Evolutionary conservation across 1,140 invertebrate genomes (phyloP), one percentile per base, ranked within the genome.

Genomic region (Drosophila suzukii): DNA sequence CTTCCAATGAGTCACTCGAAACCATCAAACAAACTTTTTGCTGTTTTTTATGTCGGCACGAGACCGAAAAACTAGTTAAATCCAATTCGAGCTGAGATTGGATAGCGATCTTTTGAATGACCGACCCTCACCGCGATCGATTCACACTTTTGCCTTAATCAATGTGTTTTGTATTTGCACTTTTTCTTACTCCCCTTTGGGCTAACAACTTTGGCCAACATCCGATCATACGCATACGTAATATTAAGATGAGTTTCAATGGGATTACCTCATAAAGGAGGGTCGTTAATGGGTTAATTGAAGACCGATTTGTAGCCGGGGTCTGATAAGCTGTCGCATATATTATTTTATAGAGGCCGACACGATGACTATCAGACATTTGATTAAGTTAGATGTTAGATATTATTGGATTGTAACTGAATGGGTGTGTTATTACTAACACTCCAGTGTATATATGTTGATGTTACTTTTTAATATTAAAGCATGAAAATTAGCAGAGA

Each of bases 111-210:
- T 39, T 46, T 36, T 10, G 36, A 79, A 74, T 61, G 20, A 43
- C 51, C 17, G 59, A 59, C 53, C 47, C 34, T 43, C 74, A 41
- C 49, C 38, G 50, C 47, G 17, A 58, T 83, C 75, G 67, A 83
- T 61, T 78, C 44, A 50, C 80, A 75, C 39, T 39, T 65, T 57
- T 24, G 34, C 50, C 60, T 74, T 58, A 78, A 78, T 66, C 59
- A 73, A 60, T 66, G 24, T 60, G 54, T 59, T 65, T 59, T 57
- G 24, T 39, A 65, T 78, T 63, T 74, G 41, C 51, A 30, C 57
- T 62, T 74, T 20, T 6, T 10, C 38, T 34, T 49, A 24, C 20
- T 15, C 8, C 5, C n/a, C 12, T 51, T 68, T 66, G 46, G 34
- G 27, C 15, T 53, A 68, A 65, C 36, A 11, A 30, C n/a, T 43